Evolutionary conservation across 1,140 invertebrate genomes (phyloP).

Genomic region (Littorina saxatilis): DNA sequence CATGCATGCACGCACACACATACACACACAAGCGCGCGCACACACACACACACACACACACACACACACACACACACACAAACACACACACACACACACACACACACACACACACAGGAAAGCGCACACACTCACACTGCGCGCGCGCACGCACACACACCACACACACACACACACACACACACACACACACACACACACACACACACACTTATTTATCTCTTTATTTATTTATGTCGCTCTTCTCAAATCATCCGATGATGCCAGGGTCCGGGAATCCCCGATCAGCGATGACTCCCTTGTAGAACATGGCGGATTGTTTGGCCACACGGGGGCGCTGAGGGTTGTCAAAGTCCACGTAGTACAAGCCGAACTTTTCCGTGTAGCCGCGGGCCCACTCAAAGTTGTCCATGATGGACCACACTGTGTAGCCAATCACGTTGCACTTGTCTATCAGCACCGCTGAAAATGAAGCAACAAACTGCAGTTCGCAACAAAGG

Average conservation of each 20-base stretch:
- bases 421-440: slow-evolving; percentile 81
- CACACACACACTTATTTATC: background rate
- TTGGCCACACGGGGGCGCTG: slow-evolving; percentile 82
- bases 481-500: no score
- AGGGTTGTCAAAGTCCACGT: slow-evolving; percentile 83
- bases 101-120: no score
- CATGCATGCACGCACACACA: background rate
- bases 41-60: no score
- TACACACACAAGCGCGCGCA: background rate
- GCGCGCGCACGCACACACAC: no score
- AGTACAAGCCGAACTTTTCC: slow-evolving; percentile 84
- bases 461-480: background rate
- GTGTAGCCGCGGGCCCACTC: slow-evolving; percentile 81
- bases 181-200: background rate
- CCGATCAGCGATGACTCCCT: slow-evolving; percentile 29
- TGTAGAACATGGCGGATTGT: slow-evolving; percentile 79
- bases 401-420: slow-evolving; percentile 88
- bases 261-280: background rate
- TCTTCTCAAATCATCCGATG: background rate
- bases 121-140: no score
- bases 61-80: no score
- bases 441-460: background rate
- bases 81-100: no score
- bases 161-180: no score
- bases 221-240: background rate